These are phyloP conservation scores for Ecliptopera silaceata DNA, from an alignment of 2,888 invertebrate species.

Conservation along the genomic window DNA sequence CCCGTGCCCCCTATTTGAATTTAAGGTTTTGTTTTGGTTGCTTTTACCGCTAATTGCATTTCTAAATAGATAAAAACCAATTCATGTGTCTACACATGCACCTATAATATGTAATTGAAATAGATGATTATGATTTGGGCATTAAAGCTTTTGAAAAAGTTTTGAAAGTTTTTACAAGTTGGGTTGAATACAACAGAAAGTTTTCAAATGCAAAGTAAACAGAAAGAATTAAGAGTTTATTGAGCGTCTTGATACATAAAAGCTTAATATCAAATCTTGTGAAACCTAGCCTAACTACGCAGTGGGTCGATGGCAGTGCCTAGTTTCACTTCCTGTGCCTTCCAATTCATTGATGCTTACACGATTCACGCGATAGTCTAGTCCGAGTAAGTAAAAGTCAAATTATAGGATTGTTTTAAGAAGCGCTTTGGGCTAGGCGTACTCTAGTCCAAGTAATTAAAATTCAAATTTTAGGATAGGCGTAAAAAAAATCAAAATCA, in stretches of 20 bases:
- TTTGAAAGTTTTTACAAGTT: no score
- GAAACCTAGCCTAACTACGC: constrained; percentile 37
- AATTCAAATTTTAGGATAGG: no score
- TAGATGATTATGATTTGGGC: no score
- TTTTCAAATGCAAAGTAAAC: not conserved
- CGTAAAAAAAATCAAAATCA: no score
- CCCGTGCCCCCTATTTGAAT: not conserved
- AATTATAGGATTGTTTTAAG: no score
- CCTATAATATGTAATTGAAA: no score
- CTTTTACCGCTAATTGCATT: not conserved
- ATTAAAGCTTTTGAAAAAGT: no score
- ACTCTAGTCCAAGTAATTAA: no score
- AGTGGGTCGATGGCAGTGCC: constrained; percentile 41
- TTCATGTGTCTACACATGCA: no score
- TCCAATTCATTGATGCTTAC: constrained; percentile 46
- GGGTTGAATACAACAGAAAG: not conserved
- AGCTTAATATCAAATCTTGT: constrained; percentile 40
- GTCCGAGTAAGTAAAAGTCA: not conserved
- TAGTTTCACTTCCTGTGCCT: constrained; percentile 62
- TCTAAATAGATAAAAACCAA: no score
- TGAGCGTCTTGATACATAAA: constrained; percentile 5
- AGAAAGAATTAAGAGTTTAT: not conserved
- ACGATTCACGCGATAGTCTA: constrained; percentile 1
- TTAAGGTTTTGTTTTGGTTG: not conserved
- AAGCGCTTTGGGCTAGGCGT: no score